Evolutionary conservation across 2,888 invertebrate genomes (phyloP).

Genomic region (Bimastos eiseni): DNA sequence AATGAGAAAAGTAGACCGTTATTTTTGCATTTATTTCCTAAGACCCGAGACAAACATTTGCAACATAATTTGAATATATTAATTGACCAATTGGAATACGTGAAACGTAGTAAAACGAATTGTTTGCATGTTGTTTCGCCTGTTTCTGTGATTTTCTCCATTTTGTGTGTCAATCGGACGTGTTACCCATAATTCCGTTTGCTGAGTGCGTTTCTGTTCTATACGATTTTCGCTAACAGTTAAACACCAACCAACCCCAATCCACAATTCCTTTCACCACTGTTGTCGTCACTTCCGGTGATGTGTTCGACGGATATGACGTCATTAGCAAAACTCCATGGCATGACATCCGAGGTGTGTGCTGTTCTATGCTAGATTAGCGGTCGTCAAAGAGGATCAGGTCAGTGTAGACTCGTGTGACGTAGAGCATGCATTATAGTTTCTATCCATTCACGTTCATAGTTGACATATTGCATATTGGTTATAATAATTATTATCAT

Average conservation of each 20-base stretch:
- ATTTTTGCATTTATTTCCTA: background rate
- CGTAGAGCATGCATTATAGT: background rate
- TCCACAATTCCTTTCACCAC: background rate
- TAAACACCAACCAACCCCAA: background rate
- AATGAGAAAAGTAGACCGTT: background rate
- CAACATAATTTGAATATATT: background rate
- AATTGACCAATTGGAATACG: background rate
- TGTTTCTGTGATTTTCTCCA: background rate
- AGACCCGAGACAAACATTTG: background rate
- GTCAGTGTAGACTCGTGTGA: background rate
- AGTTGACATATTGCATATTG: background rate
- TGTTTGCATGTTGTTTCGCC: background rate
- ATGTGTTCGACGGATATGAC: slow-evolving; percentile 13
- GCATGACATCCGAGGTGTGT: background rate
- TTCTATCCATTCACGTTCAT: background rate
- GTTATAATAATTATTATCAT: background rate
- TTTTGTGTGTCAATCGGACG: background rate
- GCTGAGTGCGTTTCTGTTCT: slow-evolving; percentile 22
- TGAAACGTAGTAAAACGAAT: background rate
- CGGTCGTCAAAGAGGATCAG: background rate
- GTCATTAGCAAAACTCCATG: background rate
- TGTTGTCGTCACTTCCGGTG: background rate
- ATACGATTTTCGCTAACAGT: slow-evolving; percentile 22
- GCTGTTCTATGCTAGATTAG: background rate
- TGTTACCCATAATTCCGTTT: slow-evolving; percentile 17